Conservation (phyloP, 1,140 invertebrate genomes). For the Trichogramma pretiosum region DNA sequence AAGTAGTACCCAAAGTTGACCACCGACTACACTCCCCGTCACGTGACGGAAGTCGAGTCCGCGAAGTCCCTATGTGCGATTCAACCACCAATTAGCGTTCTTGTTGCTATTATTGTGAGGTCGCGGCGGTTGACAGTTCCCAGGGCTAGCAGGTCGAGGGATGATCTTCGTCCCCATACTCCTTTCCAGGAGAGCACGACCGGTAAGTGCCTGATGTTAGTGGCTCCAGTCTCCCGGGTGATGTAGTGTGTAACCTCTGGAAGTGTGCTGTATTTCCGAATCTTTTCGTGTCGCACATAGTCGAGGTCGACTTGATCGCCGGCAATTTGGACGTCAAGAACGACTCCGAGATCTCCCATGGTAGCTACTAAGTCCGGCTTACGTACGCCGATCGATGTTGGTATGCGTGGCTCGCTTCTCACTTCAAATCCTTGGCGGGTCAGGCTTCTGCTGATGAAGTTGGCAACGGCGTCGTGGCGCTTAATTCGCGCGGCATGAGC, state of each 20-base stretch:
- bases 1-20: too few relatives aligned
- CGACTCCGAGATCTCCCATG: not conserved
- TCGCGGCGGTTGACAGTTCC: not conserved
- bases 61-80: too few relatives aligned
- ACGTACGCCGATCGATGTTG: not conserved
- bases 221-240: not conserved
- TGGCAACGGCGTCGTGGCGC: conserved; percentile 2
- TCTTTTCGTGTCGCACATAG: not conserved
- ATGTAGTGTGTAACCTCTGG: too few relatives aligned
- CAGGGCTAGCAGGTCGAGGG: not conserved
- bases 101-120: too few relatives aligned
- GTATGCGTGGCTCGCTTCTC: not conserved
- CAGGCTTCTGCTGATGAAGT: not conserved
- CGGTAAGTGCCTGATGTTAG: not conserved
- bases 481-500: conserved; percentile 3
- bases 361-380: conserved; percentile 10
- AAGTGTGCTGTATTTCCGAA: not conserved
- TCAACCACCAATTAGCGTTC: too few relatives aligned
- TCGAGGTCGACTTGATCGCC: conserved; percentile 1
- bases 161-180: not conserved
- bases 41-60: too few relatives aligned
- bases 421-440: not conserved
- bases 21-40: too few relatives aligned
- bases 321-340: conserved; percentile 13
- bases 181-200: not conserved